Conservation (phyloP, 2,113 vertebrate genomes). For the Antigone vipio region DNA sequence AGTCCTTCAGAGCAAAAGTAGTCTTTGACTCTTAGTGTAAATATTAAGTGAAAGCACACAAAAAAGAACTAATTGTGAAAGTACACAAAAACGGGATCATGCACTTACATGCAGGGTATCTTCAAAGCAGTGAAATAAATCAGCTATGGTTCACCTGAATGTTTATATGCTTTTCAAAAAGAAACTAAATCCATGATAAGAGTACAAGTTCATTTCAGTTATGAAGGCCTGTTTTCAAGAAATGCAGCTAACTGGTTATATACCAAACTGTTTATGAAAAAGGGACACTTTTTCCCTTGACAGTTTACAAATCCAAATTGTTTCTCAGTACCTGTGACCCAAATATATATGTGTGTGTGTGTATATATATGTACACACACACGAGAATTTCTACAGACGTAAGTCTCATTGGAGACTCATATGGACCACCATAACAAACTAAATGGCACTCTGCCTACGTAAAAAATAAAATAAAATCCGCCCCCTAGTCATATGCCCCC, state of each 20-base stretch:
- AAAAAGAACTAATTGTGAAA: background rate
- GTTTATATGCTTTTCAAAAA: background rate
- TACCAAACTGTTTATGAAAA: background rate
- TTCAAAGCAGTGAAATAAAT: background rate
- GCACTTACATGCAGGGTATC: background rate
- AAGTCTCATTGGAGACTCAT: background rate
- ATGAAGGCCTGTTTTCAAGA: background rate
- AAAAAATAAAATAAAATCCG: background rate
- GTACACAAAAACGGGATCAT: background rate
- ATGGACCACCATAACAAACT: background rate
- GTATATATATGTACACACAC: background rate
- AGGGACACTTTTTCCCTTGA: background rate
- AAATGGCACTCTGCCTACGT: background rate
- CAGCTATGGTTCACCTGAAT: background rate
- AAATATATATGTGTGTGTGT: background rate
- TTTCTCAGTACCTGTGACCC: background rate
- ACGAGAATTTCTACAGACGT: background rate
- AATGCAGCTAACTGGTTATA: background rate
- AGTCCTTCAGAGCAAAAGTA: background rate
- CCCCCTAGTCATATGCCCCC: rapidly evolving
- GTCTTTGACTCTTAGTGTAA: background rate
- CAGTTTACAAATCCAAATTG: background rate
- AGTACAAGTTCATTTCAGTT: background rate
- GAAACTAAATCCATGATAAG: background rate
- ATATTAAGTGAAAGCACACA: background rate